Percentiles rank a stretch among this genome's conserved stretches.
phyloP scores from a whole-genome alignment of 1,140 invertebrate genomes.

The Halotydeus destructor region DNA sequence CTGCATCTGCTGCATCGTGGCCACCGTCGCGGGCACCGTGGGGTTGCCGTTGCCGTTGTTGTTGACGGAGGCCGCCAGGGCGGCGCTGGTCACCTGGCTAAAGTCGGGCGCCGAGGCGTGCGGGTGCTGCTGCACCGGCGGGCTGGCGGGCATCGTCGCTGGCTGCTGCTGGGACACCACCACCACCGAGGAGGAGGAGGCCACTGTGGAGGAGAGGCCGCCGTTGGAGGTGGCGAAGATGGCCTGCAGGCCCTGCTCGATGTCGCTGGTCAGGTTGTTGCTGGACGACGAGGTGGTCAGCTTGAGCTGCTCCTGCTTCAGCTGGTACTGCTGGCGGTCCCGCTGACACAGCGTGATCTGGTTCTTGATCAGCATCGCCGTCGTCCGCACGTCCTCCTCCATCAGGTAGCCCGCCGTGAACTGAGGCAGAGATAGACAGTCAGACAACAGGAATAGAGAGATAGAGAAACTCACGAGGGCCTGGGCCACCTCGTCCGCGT shows the following conservation, averaged over 20 bases:
- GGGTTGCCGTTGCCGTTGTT: too few relatives aligned
- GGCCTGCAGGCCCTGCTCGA: conserved; percentile 16
- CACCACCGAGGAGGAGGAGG: too few relatives aligned
- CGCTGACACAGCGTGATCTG: conserved; percentile 43
- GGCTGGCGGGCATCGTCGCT: too few relatives aligned
- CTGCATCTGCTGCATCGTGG: too few relatives aligned
- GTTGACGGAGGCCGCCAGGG: too few relatives aligned
- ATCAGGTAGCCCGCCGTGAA: conserved; percentile 59
- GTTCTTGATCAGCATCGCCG: conserved; percentile 63
- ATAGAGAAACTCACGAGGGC: conserved; percentile 50
- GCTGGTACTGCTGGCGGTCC: conserved; percentile 29
- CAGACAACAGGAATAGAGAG: neutral
- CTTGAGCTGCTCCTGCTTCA: conserved; percentile 22
- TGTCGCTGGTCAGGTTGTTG: conserved; percentile 14
- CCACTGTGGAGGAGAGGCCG: too few relatives aligned
- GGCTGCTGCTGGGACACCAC: too few relatives aligned
- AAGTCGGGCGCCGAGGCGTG: too few relatives aligned
- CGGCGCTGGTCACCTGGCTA: too few relatives aligned
- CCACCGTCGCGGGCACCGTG: too few relatives aligned
- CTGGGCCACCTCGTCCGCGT: conserved; percentile 79
- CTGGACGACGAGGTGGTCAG: conserved; percentile 1
- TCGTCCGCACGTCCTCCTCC: conserved; percentile 70
- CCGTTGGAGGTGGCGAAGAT: conserved; percentile 12
- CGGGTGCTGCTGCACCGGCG: too few relatives aligned
- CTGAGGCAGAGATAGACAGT: neutral